These are phyloP conservation scores for Probosciger aterrimus DNA, from an alignment of 2,113 vertebrate genomes.

Conservation along the genomic window DNA sequence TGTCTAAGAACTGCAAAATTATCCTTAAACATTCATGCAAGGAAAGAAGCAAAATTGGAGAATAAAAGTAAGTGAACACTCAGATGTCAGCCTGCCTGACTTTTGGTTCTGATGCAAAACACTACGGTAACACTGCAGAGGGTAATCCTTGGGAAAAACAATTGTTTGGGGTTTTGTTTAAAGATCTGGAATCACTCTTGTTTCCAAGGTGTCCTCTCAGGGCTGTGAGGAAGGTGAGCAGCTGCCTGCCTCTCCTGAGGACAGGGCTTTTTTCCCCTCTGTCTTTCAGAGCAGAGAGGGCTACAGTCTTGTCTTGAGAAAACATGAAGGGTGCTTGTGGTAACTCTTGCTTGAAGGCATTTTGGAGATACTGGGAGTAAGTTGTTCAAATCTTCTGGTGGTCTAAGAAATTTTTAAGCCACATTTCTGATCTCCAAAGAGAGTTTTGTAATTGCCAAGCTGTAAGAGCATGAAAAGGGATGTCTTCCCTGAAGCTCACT, in stretches of 20 bases:
- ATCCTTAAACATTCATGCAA: background rate
- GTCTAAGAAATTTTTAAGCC: background rate
- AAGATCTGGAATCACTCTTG: background rate
- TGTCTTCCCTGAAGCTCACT: background rate
- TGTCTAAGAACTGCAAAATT: background rate
- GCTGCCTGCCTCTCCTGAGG: background rate
- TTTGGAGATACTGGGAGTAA: background rate
- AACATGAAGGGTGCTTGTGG: background rate
- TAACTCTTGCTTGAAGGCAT: background rate
- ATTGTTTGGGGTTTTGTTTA: background rate
- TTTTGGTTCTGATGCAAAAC: background rate
- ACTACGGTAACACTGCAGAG: background rate
- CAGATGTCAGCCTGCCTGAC: background rate
- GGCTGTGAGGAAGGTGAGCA: background rate
- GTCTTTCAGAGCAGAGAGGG: background rate
- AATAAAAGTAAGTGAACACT: background rate
- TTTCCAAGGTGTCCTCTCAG: background rate
- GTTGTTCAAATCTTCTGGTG: background rate
- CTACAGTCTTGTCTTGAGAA: background rate
- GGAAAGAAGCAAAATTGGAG: background rate
- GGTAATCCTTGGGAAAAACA: background rate
- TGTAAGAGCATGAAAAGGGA: background rate
- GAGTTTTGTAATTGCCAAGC: background rate
- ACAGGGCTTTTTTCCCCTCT: fast-evolving
- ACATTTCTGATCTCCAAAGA: background rate